Conservation (phyloP, 2,113 vertebrate species). For the Mastomys natalensis region DNA sequence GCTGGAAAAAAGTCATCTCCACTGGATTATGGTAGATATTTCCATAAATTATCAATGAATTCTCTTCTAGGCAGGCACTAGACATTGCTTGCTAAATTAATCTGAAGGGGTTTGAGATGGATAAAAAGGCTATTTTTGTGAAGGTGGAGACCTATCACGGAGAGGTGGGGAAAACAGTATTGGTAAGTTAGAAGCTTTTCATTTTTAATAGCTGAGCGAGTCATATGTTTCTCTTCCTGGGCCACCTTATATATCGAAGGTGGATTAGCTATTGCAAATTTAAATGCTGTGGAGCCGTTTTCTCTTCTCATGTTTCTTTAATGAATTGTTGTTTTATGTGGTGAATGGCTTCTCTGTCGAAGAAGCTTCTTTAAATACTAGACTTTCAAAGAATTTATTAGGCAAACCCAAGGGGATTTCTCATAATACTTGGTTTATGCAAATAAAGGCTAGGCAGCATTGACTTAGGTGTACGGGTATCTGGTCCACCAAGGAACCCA, state of each 20-base stretch:
- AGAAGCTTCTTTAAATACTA: slow-evolving; percentile 89
- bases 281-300: slow-evolving; percentile 91
- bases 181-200: slow-evolving; percentile 91
- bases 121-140: slow-evolving; percentile 81
- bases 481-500: not conserved
- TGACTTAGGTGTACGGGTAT: not conserved
- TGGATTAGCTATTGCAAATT: slow-evolving; percentile 91
- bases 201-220: slow-evolving; percentile 94
- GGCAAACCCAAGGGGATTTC: slow-evolving; percentile 86
- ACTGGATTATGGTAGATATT: slow-evolving; percentile 98
- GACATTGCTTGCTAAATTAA: slow-evolving; percentile 91
- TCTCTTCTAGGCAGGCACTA: slow-evolving; percentile 90
- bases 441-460: slow-evolving; percentile 77
- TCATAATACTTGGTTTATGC: slow-evolving; percentile 88
- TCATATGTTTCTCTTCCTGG: slow-evolving; percentile 89
- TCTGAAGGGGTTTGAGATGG: slow-evolving; percentile 87
- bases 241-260: slow-evolving; percentile 87
- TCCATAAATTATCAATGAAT: slow-evolving; percentile 99
- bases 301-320: slow-evolving; percentile 94
- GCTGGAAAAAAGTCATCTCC: slow-evolving; percentile 98
- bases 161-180: slow-evolving; percentile 86
- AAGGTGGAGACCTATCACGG: slow-evolving; percentile 85
- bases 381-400: slow-evolving; percentile 88
- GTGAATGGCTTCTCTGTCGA: slow-evolving; percentile 90
- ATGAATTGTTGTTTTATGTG: slow-evolving; percentile 94